Conservation (phyloP, 2,888 invertebrate species). For the Melitaea athalia region DNA sequence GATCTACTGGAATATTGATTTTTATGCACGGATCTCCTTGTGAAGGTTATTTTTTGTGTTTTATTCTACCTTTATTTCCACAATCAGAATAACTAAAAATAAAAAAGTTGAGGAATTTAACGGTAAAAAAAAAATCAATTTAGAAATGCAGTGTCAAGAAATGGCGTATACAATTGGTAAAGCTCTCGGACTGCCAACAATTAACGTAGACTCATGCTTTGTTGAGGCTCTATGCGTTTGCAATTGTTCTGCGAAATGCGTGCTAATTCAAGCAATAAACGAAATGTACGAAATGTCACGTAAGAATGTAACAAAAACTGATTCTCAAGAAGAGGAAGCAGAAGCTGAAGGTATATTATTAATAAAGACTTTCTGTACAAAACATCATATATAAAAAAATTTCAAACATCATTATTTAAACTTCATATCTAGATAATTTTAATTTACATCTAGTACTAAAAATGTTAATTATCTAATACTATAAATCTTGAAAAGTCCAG, state of each 20-base stretch:
- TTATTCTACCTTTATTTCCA: neutral
- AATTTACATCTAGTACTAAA: neutral
- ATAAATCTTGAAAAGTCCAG: no score
- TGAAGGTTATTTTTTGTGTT: constrained; percentile 56
- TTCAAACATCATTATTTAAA: no score
- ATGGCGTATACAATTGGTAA: constrained; percentile 71
- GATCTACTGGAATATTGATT: constrained; percentile 64
- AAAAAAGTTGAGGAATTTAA: neutral
- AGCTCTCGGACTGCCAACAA: constrained; percentile 66
- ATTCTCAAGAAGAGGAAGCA: constrained; percentile 46
- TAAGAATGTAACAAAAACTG: constrained; percentile 42
- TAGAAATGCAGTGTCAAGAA: constrained; percentile 69
- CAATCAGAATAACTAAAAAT: neutral
- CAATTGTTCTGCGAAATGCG: constrained; percentile 52
- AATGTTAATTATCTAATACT: no score
- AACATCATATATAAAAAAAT: no score
- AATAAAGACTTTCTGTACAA: neutral
- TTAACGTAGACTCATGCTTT: constrained; percentile 77
- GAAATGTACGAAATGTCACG: constrained; percentile 57
- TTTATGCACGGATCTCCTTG: constrained; percentile 71
- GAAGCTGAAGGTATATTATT: constrained; percentile 51
- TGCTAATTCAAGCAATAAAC: constrained; percentile 54
- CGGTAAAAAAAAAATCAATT: constrained; percentile 29
- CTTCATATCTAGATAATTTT: neutral
- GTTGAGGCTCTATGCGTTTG: constrained; percentile 69